These are phyloP conservation scores for Venustaconcha ellipsiformis DNA, from an alignment of 1,140 invertebrate genomes.

Conservation along the genomic window DNA sequence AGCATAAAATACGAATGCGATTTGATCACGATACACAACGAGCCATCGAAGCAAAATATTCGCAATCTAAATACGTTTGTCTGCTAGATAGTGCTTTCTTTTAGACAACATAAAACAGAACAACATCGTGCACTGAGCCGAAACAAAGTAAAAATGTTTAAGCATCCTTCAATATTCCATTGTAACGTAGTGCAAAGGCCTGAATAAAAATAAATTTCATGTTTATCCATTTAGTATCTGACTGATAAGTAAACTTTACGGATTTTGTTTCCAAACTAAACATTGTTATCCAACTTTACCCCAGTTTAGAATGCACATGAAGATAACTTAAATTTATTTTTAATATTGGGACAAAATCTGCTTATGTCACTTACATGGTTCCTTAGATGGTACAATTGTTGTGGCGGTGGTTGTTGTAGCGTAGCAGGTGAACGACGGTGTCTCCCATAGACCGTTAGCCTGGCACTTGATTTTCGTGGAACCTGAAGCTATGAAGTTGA, in stretches of 20 bases:
- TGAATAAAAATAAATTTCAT: background rate
- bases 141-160: too few species aligned
- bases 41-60: too few species aligned
- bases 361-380: slow-evolving; percentile 18
- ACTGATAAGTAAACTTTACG: background rate
- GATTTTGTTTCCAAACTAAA: background rate
- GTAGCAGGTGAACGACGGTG: slow-evolving; percentile 8
- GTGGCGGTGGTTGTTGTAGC: slow-evolving; percentile 16
- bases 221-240: background rate
- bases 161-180: too few species aligned
- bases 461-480: slow-evolving; percentile 2
- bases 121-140: too few species aligned
- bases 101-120: too few species aligned
- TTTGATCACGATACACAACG: too few species aligned
- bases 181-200: too few species aligned
- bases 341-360: background rate
- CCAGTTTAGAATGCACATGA: too few species aligned
- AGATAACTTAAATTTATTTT: too few species aligned
- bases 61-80: too few species aligned
- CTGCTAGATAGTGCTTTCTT: too few species aligned
- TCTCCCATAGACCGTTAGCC: slow-evolving; percentile 8
- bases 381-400: slow-evolving; percentile 1
- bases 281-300: background rate
- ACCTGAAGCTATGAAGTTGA: slow-evolving; percentile 5
- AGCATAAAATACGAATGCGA: too few species aligned